Evolutionary conservation across 2,888 invertebrate genomes (phyloP), one percentile per base, ranked within the genome.

Genomic region (Scaptomyza polygonia): DNA sequence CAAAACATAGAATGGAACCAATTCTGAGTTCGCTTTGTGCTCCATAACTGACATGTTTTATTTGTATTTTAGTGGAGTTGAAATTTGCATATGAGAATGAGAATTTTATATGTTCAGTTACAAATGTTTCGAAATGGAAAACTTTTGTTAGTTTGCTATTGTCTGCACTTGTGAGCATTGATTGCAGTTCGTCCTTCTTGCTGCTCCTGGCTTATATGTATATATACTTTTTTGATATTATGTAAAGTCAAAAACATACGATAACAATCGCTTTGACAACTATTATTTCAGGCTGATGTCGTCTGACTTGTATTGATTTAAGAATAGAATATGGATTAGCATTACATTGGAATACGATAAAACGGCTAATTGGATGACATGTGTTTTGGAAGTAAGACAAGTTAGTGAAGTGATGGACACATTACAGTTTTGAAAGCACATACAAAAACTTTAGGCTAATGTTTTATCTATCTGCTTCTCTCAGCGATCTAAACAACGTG

Each of bases 251-350:
- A 7, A 45, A 3, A 18, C 30, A 40, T 21, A 51, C 65, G 58
- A 72, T 59, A 62, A 72, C 77, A 77, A 67, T 75, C 58, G 30
- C 36, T 47, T 61, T 48, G 76, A 70, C 66, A 79, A 79, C 65
- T 79, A 76, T 79, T 73, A 69, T 76, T 71, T 49, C 51, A 55
- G 61, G 18, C 18, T 62, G 47, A 45, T 55, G 49, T 40, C 43
- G 49, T 40, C 43, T 43, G 43, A 36, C 39, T 58, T 59, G 43
- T 36, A 30, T 25, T 25, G 25, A 25, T 25, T 25, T 4, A 9
- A 29, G 44, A 11, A 32, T 16, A 43, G 18, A 52, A 12, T 39
- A 21, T 27, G 39, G 49, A 77, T 78, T 67, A 59, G 67, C 75
- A 77, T 77, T 48, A 71, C 56, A 77, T 42, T 62, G 48, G 54